A percentile compares a stretch with the other conserved stretches of the same genome.
Conservation (phyloP, 2,888 invertebrate species). For the Xestia ashworthii region DNA sequence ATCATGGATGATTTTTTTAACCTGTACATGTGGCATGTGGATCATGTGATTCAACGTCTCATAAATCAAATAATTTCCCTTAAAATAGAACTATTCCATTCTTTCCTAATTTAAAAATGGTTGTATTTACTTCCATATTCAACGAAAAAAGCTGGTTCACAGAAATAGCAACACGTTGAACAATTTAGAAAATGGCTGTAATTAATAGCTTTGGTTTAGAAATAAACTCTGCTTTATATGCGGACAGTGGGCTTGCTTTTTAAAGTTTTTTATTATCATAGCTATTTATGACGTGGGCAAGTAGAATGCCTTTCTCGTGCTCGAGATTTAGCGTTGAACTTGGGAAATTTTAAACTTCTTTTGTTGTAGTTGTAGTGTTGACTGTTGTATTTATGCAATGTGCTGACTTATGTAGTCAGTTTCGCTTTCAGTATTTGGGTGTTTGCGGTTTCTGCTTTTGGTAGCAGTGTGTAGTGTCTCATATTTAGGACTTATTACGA, state of each 20-base stretch:
- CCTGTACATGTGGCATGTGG: not conserved
- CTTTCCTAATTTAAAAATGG: constrained; percentile 3
- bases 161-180: constrained; percentile 64
- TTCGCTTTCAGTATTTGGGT: constrained; percentile 19
- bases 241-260: constrained; percentile 44
- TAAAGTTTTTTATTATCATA: constrained; percentile 64
- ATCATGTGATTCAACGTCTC: not conserved
- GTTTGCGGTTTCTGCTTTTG: constrained; percentile 4
- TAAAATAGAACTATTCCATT: not conserved
- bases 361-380: constrained; percentile 14
- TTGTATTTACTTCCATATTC: constrained; percentile 15
- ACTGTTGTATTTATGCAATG: constrained; percentile 1
- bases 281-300: constrained; percentile 64
- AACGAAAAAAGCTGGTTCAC: constrained; percentile 49
- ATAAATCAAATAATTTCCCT: not conserved
- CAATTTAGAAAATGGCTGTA: constrained; percentile 72
- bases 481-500: not conserved
- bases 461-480: too few species aligned
- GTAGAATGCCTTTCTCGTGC: constrained; percentile 48
- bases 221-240: constrained; percentile 66
- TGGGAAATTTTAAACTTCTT: constrained; percentile 18
- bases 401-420: not conserved
- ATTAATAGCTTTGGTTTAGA: constrained; percentile 71
- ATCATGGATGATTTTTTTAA: not conserved
- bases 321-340: constrained; percentile 48